Conservation (phyloP, 2,888 invertebrate species). For the Lepidocyrtinus sp. region DNA sequence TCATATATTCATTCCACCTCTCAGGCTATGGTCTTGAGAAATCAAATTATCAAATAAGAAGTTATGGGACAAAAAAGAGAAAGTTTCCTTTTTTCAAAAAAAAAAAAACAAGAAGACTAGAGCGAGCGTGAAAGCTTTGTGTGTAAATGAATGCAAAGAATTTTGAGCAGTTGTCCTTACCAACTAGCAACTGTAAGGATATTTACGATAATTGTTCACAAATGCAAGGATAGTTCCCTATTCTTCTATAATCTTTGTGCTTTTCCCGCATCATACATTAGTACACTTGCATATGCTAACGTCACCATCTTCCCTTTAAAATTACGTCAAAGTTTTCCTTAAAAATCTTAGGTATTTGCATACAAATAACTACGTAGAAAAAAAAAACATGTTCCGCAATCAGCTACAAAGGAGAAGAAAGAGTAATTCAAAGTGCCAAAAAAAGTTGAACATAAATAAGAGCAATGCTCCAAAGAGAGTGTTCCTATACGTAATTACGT, state of each 20-base stretch:
- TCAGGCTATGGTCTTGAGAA: conserved; percentile 36
- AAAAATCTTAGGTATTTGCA: no score
- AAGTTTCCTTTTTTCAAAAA: conserved; percentile 54
- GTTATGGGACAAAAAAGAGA: conserved; percentile 66
- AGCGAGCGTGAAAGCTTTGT: conserved; percentile 56
- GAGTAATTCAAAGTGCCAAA: background rate
- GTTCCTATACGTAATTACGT: no score
- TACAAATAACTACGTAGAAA: no score
- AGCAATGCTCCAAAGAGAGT: no score
- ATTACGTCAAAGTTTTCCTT: background rate
- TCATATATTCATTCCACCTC: conserved; percentile 9
- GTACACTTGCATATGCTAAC: conserved; percentile 1
- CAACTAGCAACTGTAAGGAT: no score
- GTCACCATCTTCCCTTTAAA: conserved; percentile 9
- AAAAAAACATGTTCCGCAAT: conserved; percentile 1
- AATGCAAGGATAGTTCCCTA: conserved; percentile 59
- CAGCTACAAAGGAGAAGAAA: no score
- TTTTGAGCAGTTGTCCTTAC: conserved; percentile 59
- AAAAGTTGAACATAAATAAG: conserved; percentile 3
- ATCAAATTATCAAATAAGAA: conserved; percentile 70
- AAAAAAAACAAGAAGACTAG: conserved; percentile 36
- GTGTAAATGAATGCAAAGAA: conserved; percentile 59
- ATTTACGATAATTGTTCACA: conserved; percentile 70
- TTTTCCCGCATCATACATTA: no score
- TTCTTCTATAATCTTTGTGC: background rate